These are phyloP conservation scores for Volucella inanis DNA, from an alignment of 2,888 invertebrate genomes.

Conservation along the genomic window DNA sequence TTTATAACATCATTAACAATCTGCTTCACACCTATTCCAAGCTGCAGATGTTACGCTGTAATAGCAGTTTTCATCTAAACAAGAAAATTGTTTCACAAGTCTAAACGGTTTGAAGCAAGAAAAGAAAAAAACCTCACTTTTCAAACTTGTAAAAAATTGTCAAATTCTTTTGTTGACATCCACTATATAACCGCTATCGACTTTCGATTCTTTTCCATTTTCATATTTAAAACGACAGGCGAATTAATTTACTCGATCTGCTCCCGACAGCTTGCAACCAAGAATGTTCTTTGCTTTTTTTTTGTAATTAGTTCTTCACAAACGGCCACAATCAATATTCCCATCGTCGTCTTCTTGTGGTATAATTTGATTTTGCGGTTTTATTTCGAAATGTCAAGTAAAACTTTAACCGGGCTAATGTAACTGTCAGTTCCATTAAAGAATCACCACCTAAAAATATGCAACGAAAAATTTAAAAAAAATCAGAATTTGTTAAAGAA, in stretches of 20 bases:
- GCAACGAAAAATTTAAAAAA: slow-evolving; percentile 13
- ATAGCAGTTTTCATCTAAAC: no score
- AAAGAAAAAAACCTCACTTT: no score
- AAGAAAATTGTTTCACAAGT: no score
- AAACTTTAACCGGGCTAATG: slow-evolving; percentile 4
- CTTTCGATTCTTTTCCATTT: no score
- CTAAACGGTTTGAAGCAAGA: no score
- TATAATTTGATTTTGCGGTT: slow-evolving; percentile 64
- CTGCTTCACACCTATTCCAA: no score
- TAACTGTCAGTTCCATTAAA: slow-evolving; percentile 25
- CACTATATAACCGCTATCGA: no score
- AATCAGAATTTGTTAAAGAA: background rate
- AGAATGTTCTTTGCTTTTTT: background rate
- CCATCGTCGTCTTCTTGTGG: background rate
- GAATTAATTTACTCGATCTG: background rate
- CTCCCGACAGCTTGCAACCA: background rate
- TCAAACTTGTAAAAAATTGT: no score
- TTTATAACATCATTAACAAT: no score
- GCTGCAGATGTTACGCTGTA: no score
- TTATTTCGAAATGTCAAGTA: background rate
- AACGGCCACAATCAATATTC: background rate
- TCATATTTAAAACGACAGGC: no score
- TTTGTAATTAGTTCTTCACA: background rate
- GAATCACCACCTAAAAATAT: slow-evolving; percentile 26
- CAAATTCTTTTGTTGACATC: no score